Evolutionary conservation across 2,888 invertebrate species (phyloP), one percentile per base, ranked within the genome.

Genomic region (Folsomia manolachei): DNA sequence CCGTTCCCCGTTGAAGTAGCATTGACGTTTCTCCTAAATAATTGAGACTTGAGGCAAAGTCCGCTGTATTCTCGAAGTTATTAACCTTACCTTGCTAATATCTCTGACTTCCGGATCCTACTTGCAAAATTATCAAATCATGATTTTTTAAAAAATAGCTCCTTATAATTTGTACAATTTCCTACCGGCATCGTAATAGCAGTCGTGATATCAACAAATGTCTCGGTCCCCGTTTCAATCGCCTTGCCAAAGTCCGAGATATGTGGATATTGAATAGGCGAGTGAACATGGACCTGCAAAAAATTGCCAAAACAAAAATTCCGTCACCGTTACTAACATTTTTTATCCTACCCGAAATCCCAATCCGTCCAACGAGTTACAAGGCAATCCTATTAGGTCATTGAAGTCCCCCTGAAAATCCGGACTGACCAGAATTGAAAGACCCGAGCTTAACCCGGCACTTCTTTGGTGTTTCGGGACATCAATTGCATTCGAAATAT

Each of bases 121-220:
- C n/a, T n/a, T n/a, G n/a, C n/a, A n/a, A n/a, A n/a, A n/a, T n/a
- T n/a, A n/a, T n/a, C n/a, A n/a, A n/a, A n/a, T n/a, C n/a, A n/a
- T n/a, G n/a, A n/a, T n/a, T n/a, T n/a, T n/a, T n/a, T n/a, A n/a
- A n/a, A n/a, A n/a, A n/a, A n/a, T n/a, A n/a, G n/a, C n/a, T n/a
- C n/a, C n/a, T n/a, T n/a, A n/a, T n/a, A n/a, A n/a, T n/a, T n/a
- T n/a, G n/a, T n/a, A n/a, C n/a, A n/a, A 21, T 65, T 21, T 0
- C 69, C 64, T 27, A 75, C 76, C 0, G 78, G 71, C 7, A 63
- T 70, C 14, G 76, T 78, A 2, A 78, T 60, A n/a, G 72, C 71
- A 19, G 76, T 74, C 51, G 27, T 26, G 9, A 78, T 51, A n/a
- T 66, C 68, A 4, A 78, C 23, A 52, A 72, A 75, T n/a, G 74